Evolutionary conservation across 2,113 vertebrate species (phyloP).

Genomic region (Vombatus ursinus): DNA sequence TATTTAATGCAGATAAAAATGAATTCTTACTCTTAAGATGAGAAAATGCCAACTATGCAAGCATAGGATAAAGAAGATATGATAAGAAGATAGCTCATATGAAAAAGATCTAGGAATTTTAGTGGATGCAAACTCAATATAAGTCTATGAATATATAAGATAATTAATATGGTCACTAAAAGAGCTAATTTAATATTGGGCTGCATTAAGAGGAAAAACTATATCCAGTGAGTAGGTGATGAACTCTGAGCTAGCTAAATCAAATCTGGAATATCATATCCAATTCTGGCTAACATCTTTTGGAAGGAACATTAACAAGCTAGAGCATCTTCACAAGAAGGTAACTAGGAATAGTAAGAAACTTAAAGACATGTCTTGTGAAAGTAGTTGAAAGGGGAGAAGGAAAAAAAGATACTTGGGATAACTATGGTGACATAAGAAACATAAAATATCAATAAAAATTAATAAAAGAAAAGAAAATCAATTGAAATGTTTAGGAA

Average conservation of each 20-base stretch:
- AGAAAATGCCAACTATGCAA: neutral
- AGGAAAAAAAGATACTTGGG: neutral
- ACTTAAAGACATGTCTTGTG: neutral
- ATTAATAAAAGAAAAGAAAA: neutral
- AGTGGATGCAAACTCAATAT: neutral
- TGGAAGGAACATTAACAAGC: neutral
- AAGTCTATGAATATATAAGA: neutral
- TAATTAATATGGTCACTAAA: neutral
- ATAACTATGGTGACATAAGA: neutral
- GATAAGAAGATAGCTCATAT: neutral
- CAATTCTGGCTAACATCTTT: neutral
- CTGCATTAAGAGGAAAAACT: neutral
- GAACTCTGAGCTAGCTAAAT: neutral
- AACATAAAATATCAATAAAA: neutral
- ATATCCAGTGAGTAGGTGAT: neutral
- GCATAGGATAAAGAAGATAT: neutral
- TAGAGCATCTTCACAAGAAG: neutral
- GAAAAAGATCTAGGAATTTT: neutral
- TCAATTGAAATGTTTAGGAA: neutral
- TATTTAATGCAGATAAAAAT: no score
- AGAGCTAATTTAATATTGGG: neutral
- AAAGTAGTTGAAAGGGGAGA: neutral
- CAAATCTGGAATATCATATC: neutral
- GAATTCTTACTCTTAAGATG: no score
- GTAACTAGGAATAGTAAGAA: neutral